Evolutionary conservation across 2,797 vertebrate genomes (phyloP).

Genomic region (Manis pentadactyla): DNA sequence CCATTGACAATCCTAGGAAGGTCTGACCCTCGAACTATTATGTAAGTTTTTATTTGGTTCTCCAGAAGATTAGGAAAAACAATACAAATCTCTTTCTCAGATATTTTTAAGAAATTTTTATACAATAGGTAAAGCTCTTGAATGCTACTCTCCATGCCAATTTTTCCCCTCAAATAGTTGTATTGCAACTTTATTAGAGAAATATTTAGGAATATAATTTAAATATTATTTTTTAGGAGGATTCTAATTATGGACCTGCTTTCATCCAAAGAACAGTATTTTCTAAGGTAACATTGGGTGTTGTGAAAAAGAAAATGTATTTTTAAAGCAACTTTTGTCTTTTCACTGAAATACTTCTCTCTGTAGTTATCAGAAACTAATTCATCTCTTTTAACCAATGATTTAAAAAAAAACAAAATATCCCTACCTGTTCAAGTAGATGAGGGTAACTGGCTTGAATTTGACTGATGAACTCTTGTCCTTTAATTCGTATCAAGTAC

Average conservation of each 20-base stretch:
- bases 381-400: neutral
- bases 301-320: neutral
- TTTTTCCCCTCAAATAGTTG: neutral
- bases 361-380: neutral
- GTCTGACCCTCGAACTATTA: neutral
- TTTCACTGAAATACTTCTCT: conserved; percentile 25
- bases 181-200: neutral
- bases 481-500: conserved; percentile 95
- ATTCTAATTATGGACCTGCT: conserved; percentile 30
- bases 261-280: neutral
- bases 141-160: neutral
- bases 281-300: neutral
- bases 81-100: conserved; percentile 21
- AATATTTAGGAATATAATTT: neutral
- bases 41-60: conserved; percentile 21
- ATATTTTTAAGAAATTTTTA: conserved; percentile 13
- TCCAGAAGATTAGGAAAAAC: neutral
- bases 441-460: conserved; percentile 96
- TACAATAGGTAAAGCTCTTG: conserved; percentile 7
- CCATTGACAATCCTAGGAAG: neutral
- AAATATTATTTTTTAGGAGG: neutral
- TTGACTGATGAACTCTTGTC: conserved; percentile 94
- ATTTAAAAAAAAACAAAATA: neutral
- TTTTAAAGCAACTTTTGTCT: conserved; percentile 35
- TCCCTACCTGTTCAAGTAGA: conserved; percentile 95